A percentile compares a stretch with the other conserved stretches of the same genome.
phyloP scores from a whole-genome alignment of 2,888 invertebrate genomes.

The Hirudinaria manillensis region DNA sequence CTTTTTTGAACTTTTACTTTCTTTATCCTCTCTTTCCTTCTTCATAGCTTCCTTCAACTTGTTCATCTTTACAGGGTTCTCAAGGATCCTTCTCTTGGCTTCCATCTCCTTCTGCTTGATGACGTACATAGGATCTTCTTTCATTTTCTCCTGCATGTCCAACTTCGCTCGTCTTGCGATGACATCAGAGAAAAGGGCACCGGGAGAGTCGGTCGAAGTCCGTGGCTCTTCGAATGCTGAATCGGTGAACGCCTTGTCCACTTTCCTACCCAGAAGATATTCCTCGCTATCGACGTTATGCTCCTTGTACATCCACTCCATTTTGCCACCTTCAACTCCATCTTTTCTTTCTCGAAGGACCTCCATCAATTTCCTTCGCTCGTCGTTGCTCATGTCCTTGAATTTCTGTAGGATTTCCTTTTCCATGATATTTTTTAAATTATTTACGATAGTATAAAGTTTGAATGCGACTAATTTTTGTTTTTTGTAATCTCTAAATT shows the following conservation, averaged over 20 bases:
- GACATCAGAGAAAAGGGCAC: conserved; percentile 47
- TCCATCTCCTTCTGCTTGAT: conserved; percentile 84
- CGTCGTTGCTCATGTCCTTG: conserved; percentile 36
- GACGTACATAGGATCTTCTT: conserved; percentile 84
- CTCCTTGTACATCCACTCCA: conserved; percentile 58
- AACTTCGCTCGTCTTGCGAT: conserved; percentile 57
- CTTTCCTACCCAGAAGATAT: conserved; percentile 71
- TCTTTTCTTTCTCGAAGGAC: conserved; percentile 33
- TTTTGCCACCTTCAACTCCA: conserved; percentile 21
- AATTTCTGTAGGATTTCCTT: conserved; percentile 36
- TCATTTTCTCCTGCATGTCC: conserved; percentile 77
- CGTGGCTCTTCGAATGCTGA: background rate
- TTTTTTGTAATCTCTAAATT: too few species aligned
- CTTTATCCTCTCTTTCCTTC: background rate
- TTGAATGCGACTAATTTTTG: too few species aligned
- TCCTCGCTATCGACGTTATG: conserved; percentile 71
- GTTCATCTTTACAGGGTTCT: conserved; percentile 85
- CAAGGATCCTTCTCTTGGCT: conserved; percentile 72
- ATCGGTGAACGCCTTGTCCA: conserved; percentile 55
- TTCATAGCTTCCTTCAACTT: conserved; percentile 72
- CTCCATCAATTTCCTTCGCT: conserved; percentile 35
- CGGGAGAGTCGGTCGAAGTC: conserved; percentile 40
- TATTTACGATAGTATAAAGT: too few species aligned
- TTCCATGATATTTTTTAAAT: conserved; percentile 24
- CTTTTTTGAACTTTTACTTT: background rate